Percentiles rank a stretch among this genome's conserved stretches.
Conservation (phyloP, 2,797 vertebrate genomes). For the Glossophaga mutica region DNA sequence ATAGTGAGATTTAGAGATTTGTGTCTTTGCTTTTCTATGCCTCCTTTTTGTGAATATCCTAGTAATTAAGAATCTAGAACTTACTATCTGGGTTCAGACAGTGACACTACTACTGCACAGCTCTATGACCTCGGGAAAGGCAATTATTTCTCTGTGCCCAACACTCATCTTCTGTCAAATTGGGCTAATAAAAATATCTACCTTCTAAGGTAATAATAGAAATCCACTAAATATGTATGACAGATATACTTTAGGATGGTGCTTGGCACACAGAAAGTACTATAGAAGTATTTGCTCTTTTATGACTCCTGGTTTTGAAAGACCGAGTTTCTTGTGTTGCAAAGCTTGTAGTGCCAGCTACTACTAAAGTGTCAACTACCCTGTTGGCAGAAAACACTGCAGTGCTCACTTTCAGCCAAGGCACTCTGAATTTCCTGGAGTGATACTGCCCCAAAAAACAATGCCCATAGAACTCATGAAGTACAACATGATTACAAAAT, state of each 20-base stretch:
- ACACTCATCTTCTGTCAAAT: neutral
- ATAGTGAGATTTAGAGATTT: constrained; percentile 5
- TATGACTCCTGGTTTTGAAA: neutral
- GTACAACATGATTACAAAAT: neutral
- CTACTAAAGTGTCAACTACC: neutral
- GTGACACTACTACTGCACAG: neutral
- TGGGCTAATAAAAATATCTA: neutral
- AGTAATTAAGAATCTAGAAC: neutral
- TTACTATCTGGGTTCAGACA: neutral
- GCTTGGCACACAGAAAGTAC: neutral
- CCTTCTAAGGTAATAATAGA: neutral
- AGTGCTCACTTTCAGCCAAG: neutral
- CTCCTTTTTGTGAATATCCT: neutral
- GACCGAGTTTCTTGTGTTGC: neutral
- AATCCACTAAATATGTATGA: neutral
- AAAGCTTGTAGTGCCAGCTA: neutral
- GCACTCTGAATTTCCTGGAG: neutral
- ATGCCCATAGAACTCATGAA: neutral
- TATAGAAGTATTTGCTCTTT: neutral
- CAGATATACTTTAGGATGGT: neutral
- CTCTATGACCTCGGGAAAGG: neutral
- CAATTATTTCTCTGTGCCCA: neutral
- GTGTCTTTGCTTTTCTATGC: neutral
- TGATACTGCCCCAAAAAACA: neutral
- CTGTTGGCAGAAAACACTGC: neutral